These are phyloP conservation scores for Turdus rufiventris DNA, from an alignment of 2,113 vertebrate species.

Conservation along the genomic window DNA sequence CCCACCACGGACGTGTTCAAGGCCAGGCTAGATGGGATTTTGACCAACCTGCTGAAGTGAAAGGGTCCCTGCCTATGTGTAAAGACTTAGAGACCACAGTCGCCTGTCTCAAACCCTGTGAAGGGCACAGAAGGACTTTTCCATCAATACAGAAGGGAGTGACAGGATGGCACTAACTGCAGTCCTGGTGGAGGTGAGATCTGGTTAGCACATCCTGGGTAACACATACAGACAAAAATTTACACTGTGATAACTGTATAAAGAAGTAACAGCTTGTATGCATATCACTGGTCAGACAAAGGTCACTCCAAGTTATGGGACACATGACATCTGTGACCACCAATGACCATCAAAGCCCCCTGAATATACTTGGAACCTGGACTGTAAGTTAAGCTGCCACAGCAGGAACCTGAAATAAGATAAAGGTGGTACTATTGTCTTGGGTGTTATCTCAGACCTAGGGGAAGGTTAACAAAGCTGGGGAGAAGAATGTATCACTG, in stretches of 20 bases:
- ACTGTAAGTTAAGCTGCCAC: rapidly evolving
- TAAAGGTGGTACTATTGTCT: neutral
- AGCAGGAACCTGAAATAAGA: neutral
- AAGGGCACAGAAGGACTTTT: neutral
- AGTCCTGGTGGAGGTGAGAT: neutral
- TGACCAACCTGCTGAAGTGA: neutral
- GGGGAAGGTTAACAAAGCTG: neutral
- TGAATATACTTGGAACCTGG: neutral
- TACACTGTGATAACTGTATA: neutral
- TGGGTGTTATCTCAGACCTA: neutral
- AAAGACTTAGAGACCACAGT: neutral
- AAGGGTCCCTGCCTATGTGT: neutral
- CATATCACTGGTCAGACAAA: neutral
- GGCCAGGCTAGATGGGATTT: neutral
- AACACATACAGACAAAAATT: neutral
- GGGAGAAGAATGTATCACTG: neutral
- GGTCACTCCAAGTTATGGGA: neutral
- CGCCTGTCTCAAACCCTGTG: neutral
- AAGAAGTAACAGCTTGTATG: neutral
- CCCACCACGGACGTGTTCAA: neutral
- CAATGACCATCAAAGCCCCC: neutral
- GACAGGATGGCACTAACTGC: neutral
- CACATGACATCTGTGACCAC: neutral
- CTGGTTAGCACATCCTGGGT: neutral
- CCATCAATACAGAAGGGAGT: neutral